Percentiles rank a stretch among this genome's conserved stretches.
phyloP scores from a whole-genome alignment of 2,888 invertebrate genomes.

The Blomia tropicalis region DNA sequence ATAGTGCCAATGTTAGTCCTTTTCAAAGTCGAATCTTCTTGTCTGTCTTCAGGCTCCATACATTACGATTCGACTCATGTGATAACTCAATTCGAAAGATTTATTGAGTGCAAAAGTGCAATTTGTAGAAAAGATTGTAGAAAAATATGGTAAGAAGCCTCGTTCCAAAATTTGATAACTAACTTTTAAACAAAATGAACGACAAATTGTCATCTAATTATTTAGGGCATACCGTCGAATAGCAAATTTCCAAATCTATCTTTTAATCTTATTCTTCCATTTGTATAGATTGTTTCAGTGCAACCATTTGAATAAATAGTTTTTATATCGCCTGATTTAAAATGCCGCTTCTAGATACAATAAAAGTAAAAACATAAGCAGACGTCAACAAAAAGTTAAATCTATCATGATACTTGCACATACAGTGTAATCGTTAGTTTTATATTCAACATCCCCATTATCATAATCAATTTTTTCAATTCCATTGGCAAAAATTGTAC shows the following conservation, averaged over 20 bases:
- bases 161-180: too few species aligned
- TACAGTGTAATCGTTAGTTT: conserved; percentile 64
- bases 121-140: too few species aligned
- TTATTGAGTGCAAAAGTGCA: too few species aligned
- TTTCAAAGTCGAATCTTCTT: too few species aligned
- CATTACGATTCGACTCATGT: too few species aligned
- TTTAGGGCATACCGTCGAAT: conserved; percentile 45
- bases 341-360: conserved; percentile 55
- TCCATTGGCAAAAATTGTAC: conserved; percentile 46
- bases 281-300: conserved; percentile 76
- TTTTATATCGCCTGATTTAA: conserved; percentile 81
- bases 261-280: conserved; percentile 68
- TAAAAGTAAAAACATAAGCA: conserved; percentile 9
- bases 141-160: too few species aligned
- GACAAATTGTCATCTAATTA: too few species aligned
- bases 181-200: too few species aligned
- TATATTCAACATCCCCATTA: conserved; percentile 77
- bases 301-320: conserved; percentile 71
- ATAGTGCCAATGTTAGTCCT: too few species aligned
- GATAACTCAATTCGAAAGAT: too few species aligned
- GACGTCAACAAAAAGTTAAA: conserved; percentile 24
- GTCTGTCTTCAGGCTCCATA: too few species aligned
- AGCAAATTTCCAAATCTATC: conserved; percentile 66
- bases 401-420: conserved; percentile 15
- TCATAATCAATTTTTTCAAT: conserved; percentile 60